phyloP scores from a whole-genome alignment of 2,888 invertebrate genomes.

The Scaptomyza cyrtandrae region DNA sequence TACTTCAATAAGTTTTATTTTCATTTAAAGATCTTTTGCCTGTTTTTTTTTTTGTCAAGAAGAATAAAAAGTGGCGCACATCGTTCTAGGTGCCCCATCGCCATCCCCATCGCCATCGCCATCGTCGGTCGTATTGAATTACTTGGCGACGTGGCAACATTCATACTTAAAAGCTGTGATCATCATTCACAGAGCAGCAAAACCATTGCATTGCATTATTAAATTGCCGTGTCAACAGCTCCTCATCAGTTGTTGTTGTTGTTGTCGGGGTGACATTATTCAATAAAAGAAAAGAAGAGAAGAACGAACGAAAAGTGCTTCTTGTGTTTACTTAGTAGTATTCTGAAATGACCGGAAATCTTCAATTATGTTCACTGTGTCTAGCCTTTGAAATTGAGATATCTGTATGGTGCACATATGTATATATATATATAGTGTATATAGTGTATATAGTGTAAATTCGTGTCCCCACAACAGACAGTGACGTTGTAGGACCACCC shows the following conservation, averaged over 20 bases:
- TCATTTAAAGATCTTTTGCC: not conserved
- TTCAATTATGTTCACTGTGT: conserved; percentile 59
- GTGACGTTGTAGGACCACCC: conserved; percentile 56
- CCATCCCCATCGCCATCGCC: not conserved
- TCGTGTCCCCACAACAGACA: conserved; percentile 4
- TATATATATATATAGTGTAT: not conserved
- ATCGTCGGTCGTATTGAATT: conserved; percentile 52
- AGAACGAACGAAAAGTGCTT: conserved; percentile 55
- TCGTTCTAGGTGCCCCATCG: not conserved
- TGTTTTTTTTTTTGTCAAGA: not conserved
- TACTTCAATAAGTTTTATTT: not conserved
- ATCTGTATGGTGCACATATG: conserved; percentile 6
- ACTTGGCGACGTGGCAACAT: conserved; percentile 61
- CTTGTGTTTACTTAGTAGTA: conserved; percentile 24
- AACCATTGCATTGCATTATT: conserved; percentile 37
- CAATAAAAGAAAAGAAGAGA: conserved; percentile 63
- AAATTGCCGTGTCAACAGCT: conserved; percentile 48
- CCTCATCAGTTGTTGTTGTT: not conserved
- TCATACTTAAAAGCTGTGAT: conserved; percentile 28
- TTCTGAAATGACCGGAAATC: conserved; percentile 65
- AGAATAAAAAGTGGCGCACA: not conserved
- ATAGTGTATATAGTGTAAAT: too few species aligned
- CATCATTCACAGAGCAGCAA: conserved; percentile 15
- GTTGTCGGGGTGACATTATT: conserved; percentile 65
- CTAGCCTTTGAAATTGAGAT: conserved; percentile 62